Percentiles rank a stretch among this genome's conserved stretches.
Conservation (phyloP, 2,113 vertebrate genomes). For the Pelusios castaneus region DNA sequence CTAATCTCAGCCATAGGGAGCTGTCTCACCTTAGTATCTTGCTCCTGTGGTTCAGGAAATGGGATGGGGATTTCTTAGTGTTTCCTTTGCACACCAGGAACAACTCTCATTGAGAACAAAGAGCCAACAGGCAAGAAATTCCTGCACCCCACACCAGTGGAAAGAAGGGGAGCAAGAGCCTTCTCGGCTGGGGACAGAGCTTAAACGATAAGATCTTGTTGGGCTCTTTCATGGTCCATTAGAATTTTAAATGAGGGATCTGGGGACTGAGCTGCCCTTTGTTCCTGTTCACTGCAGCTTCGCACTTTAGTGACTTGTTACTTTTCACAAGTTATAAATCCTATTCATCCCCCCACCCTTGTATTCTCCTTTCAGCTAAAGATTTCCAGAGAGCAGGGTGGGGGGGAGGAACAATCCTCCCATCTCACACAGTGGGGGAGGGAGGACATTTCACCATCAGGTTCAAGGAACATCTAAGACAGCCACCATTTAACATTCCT, state of each 20-base stretch:
- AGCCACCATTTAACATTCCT: constrained; percentile 49
- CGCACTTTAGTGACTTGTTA: constrained; percentile 74
- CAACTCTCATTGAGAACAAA: background rate
- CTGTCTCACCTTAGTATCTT: fast-evolving
- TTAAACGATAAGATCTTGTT: constrained; percentile 62
- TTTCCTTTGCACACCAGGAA: background rate
- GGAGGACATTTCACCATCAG: constrained; percentile 20
- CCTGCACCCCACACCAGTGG: background rate
- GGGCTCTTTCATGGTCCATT: constrained; percentile 69
- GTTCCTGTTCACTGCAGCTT: constrained; percentile 69
- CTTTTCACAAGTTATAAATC: constrained; percentile 79
- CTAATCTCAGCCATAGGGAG: background rate
- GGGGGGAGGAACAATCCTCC: constrained; percentile 13
- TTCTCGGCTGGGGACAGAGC: constrained; percentile 46
- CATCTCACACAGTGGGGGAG: constrained; percentile 1
- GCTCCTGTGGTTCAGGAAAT: fast-evolving
- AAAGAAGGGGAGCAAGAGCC: constrained; percentile 40
- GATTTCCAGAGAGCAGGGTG: constrained; percentile 4
- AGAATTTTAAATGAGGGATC: constrained; percentile 80
- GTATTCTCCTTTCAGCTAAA: constrained; percentile 43
- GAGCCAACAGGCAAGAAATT: background rate
- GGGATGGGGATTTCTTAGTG: background rate
- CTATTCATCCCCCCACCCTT: constrained; percentile 65
- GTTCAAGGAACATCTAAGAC: constrained; percentile 52
- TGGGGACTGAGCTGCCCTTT: constrained; percentile 73